A percentile compares a stretch with the other conserved stretches of the same genome.
These are phyloP conservation scores for Oscheius sp. DNA, from an alignment of 2,888 invertebrate genomes.

Conservation along the genomic window DNA sequence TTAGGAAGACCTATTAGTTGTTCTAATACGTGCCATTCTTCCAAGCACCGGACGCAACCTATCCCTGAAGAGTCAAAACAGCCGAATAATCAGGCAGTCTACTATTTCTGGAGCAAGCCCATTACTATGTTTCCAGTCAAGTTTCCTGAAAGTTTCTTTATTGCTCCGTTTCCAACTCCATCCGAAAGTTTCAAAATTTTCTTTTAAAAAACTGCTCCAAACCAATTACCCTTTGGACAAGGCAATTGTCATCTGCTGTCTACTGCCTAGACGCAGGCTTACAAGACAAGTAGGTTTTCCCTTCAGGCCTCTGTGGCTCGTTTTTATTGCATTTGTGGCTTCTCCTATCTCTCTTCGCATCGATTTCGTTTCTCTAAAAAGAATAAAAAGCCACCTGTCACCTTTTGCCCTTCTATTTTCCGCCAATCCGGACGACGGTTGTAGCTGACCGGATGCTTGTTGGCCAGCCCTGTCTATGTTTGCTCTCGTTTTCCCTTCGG, in stretches of 20 bases:
- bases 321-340: background rate
- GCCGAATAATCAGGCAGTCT: too few species aligned
- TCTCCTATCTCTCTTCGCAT: background rate
- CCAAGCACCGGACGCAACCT: too few species aligned
- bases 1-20: too few species aligned
- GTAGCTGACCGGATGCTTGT: conserved; percentile 24
- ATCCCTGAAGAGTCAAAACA: too few species aligned
- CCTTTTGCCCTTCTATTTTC: too few species aligned
- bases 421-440: background rate
- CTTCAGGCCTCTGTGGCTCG: background rate
- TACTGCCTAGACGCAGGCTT: background rate
- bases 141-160: too few species aligned
- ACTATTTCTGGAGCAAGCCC: too few species aligned
- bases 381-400: too few species aligned
- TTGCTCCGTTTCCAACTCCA: too few species aligned
- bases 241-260: too few species aligned
- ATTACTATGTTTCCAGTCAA: too few species aligned
- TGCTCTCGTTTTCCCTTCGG: conserved; percentile 12
- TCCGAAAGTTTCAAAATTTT: background rate
- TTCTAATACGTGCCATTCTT: too few species aligned
- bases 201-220: background rate
- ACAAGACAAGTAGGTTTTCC: background rate
- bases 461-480: conserved; percentile 17
- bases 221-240: background rate
- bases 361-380: background rate